Conservation (phyloP, 2,113 vertebrate species). For the Theristicus caerulescens region DNA sequence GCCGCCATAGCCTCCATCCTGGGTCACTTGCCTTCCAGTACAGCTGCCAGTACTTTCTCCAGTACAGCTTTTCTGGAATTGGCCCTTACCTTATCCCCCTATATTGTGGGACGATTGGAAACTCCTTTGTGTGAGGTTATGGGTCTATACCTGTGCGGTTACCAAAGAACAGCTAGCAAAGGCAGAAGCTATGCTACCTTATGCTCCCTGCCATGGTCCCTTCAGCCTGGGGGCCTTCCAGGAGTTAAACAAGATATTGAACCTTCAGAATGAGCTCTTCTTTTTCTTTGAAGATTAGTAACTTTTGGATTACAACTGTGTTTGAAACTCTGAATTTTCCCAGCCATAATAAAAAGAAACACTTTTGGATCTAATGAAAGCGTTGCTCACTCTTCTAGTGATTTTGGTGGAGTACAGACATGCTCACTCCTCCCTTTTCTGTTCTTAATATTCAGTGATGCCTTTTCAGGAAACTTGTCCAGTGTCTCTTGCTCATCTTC, state of each 20-base stretch:
- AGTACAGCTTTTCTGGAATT: neutral
- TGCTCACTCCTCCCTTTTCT: neutral
- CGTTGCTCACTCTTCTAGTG: neutral
- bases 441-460: neutral
- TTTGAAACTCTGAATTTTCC: neutral
- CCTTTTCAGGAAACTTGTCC: neutral
- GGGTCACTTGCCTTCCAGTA: neutral
- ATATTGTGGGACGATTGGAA: fast-evolving
- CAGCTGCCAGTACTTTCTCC: neutral
- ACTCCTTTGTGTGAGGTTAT: neutral
- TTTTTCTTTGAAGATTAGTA: neutral
- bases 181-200: neutral
- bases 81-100: neutral
- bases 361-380: neutral
- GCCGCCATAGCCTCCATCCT: neutral
- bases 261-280: neutral
- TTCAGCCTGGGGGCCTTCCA: neutral
- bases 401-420: neutral
- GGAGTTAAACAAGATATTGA: neutral
- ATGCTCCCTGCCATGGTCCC: neutral
- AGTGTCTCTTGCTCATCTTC: neutral
- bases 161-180: neutral
- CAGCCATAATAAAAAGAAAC: neutral
- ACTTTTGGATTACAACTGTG: neutral
- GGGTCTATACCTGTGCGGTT: neutral